Evolutionary conservation across 2,888 invertebrate genomes (phyloP).

Genomic region (Geotrupes spiniger): DNA sequence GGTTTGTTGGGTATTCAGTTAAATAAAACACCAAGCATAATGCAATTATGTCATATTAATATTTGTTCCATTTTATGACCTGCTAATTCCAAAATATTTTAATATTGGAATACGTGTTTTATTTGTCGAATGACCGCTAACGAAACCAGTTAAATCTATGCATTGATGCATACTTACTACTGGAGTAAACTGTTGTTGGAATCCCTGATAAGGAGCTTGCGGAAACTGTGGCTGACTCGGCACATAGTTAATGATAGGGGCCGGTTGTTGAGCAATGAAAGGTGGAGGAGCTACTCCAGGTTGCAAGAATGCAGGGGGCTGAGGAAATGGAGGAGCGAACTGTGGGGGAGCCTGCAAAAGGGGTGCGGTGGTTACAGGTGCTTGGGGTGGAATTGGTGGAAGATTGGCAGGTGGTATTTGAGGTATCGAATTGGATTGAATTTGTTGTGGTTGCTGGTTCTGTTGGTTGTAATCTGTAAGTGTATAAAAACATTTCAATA

Average conservation of each 20-base stretch:
- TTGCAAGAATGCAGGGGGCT: slow-evolving; percentile 41
- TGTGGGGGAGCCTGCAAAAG: slow-evolving; percentile 38
- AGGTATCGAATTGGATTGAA: slow-evolving; percentile 21
- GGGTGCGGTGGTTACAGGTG: slow-evolving; percentile 39
- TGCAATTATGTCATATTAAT: no score
- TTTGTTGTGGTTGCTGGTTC: slow-evolving; percentile 25
- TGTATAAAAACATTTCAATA: slow-evolving; percentile 1
- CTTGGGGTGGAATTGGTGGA: slow-evolving; percentile 31
- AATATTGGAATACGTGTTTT: no score
- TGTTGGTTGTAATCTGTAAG: slow-evolving; percentile 40
- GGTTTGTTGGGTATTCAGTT: no score
- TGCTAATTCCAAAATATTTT: no score
- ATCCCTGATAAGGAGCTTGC: slow-evolving; percentile 41
- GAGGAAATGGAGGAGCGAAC: slow-evolving; percentile 41
- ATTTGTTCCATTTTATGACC: no score
- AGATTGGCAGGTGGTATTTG: slow-evolving; percentile 21
- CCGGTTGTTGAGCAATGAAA: slow-evolving; percentile 38
- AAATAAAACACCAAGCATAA: no score
- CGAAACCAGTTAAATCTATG: no score
- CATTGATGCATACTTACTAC: slow-evolving; percentile 37
- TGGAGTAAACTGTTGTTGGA: slow-evolving; percentile 45
- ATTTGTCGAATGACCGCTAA: no score
- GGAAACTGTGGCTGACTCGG: slow-evolving; percentile 43
- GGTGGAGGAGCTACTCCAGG: slow-evolving; percentile 35
- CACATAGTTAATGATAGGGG: slow-evolving; percentile 46